Evolutionary conservation across 2,888 invertebrate genomes (phyloP), one percentile per base, ranked within the genome.

Genomic region (Augiades crinisus): DNA sequence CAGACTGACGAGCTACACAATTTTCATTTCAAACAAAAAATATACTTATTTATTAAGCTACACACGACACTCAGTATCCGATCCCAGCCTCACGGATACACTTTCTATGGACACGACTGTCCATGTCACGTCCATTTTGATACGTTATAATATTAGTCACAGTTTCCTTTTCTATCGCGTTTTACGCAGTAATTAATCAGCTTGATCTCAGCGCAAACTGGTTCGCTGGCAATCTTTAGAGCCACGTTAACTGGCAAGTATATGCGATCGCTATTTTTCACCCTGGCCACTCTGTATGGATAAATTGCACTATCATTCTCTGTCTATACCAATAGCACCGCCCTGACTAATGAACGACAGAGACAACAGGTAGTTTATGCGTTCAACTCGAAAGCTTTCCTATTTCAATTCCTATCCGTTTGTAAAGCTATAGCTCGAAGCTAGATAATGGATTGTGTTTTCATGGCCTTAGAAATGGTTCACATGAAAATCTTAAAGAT

Each of bases 221-320:
- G 54, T 56, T 54, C 19, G 16, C 30, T 33, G 19, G 31, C 44
- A 47, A 45, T 54, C 47, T 19, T 33, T 51, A 49, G 52, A 37
- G 47, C 51, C 52, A 54, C 53, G 47, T 54, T 54, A 56, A 53
- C 47, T 41, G 36, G 45, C 51, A 51, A 52, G 43, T 46, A 57
- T 22, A 57, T 34, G 47, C 46, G 53, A 53, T 47, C 52, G 45
- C 37, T 38, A 47, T 54, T 54, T 54, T 57, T 57, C 57, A 57
- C 52, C 54, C 49, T 33, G n/a, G 17, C 34, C 16, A 21, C 31
- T 34, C n/a, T 21, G 7, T 33, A 21, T 31, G 19, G 10, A 45
- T 36, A 24, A 24, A 34, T 34, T 21, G 31, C 10, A 21, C 33
- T 33, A 47, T 38, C 31, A 16, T 19, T 31, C 43, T 43, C 43